Evolutionary conservation across 2,797 vertebrate genomes (phyloP), one percentile per base, ranked within the genome.

Genomic region (Triplophysa yarkandensis): DNA sequence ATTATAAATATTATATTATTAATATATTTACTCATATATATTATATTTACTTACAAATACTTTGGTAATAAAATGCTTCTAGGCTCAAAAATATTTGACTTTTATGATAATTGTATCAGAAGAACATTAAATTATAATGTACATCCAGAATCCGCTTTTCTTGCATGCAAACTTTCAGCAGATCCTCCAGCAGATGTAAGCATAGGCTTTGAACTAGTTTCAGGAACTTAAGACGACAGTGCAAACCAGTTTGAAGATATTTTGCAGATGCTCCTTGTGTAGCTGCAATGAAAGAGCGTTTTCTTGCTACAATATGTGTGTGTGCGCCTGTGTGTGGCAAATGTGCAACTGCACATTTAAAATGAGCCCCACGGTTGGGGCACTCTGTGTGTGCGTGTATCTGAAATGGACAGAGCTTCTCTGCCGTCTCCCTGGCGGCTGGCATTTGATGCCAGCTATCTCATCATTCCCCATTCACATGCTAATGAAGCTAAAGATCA

Each of bases 401-500:
- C 46, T 67, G 64, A 62, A 52, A 50, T 7, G 46, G 76, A 74
- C 46, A 68, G 77, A 3, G n/a, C 19, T 43, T 76, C 58, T 57
- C 78, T 80, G 79, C 82, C 71, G 72, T 71, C 79, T 81, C 73
- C 66, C 71, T 58, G 68, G 71, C 64, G 62, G 68, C 72, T 86
- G 79, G 83, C 84, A 86, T 90, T 90, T 87, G 83, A 74, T 48
- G 63, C 79, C 80, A 84, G 87, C 81, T 66, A 81, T 88, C 85
- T 89, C 85, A 86, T 89, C 89, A 88, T 81, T 84, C 83, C 79
- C 80, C 78, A 87, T 89, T 91, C 81, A 91, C 86, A 91, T 90
- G 89, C 85, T 91, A 91, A 91, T 90, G 85, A 89, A 84, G 86
- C 85, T 86, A 88, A 87, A 88, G 88, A 87, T 85, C 87, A 86